Conservation (phyloP, 2,797 vertebrate species). For the Cossypha niveicapilla region DNA sequence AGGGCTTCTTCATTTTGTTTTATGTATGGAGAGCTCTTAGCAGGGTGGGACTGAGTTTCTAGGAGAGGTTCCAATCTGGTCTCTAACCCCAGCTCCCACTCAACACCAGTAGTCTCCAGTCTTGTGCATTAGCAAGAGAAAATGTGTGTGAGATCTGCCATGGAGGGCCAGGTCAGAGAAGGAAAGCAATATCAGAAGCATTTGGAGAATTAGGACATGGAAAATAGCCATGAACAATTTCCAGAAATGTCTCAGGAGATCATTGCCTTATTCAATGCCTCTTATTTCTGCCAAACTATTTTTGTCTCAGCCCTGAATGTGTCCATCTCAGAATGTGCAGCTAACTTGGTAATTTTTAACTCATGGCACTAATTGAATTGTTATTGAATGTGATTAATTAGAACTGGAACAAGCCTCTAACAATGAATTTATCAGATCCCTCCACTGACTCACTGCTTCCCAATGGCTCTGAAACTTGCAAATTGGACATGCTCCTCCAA, state of each 20-base stretch:
- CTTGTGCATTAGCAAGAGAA: neutral
- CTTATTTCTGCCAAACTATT: constrained; percentile 29
- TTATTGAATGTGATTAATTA: constrained; percentile 56
- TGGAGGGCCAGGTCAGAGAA: neutral
- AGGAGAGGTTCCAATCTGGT: neutral
- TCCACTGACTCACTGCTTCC: neutral
- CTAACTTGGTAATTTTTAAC: constrained; percentile 61
- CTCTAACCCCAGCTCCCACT: neutral
- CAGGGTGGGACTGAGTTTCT: neutral
- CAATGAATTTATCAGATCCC: constrained; percentile 29
- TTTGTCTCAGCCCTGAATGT: neutral
- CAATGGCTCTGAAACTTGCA: neutral
- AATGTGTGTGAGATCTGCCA: neutral
- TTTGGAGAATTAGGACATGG: neutral
- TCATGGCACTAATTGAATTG: constrained; percentile 47
- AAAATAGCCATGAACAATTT: constrained; percentile 17
- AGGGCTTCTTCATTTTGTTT: neutral
- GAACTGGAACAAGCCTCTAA: constrained; percentile 11
- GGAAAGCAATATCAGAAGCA: neutral
- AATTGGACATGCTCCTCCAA: neutral
- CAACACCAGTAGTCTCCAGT: neutral
- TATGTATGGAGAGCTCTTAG: neutral
- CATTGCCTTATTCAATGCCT: constrained; percentile 14
- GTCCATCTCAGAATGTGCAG: neutral
- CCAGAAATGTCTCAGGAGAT: constrained; percentile 30